Conservation (phyloP, 2,113 vertebrate genomes). For the Sturnus vulgaris region DNA sequence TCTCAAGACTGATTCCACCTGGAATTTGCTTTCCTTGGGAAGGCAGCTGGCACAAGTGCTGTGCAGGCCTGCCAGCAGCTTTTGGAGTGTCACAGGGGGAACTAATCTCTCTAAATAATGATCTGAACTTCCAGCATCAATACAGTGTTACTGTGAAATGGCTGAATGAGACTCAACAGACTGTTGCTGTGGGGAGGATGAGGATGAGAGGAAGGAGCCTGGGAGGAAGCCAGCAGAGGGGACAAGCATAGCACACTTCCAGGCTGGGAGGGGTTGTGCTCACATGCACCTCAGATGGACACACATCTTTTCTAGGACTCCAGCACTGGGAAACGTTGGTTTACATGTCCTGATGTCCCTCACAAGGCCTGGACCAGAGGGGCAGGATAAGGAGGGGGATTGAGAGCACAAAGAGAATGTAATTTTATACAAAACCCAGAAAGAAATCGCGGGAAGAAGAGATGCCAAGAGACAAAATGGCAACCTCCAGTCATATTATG, state of each 20-base stretch:
- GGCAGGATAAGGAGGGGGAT: not conserved
- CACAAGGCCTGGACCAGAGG: not conserved
- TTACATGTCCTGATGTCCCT: too few species aligned
- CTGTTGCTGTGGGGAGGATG: not conserved
- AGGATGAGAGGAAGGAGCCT: not conserved
- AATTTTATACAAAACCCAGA: not conserved
- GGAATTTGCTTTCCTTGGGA: not conserved
- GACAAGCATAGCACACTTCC: not conserved
- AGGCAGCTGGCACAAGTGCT: not conserved
- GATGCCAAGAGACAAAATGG: not conserved
- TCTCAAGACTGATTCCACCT: not conserved
- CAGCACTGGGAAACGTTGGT: not conserved
- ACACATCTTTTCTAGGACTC: not conserved
- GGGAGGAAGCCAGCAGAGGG: not conserved
- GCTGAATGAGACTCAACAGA: not conserved
- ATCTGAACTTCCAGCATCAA: not conserved
- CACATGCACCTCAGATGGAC: not conserved
- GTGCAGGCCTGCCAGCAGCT: not conserved
- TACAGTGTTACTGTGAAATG: not conserved
- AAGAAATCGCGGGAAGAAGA: not conserved
- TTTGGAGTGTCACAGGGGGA: not conserved
- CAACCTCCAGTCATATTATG: not conserved
- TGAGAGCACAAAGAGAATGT: not conserved
- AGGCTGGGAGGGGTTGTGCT: not conserved
- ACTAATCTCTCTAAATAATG: not conserved